These are phyloP conservation scores for Phylloscopus whistleri DNA, from an alignment of 2,113 vertebrate genomes.

Conservation along the genomic window DNA sequence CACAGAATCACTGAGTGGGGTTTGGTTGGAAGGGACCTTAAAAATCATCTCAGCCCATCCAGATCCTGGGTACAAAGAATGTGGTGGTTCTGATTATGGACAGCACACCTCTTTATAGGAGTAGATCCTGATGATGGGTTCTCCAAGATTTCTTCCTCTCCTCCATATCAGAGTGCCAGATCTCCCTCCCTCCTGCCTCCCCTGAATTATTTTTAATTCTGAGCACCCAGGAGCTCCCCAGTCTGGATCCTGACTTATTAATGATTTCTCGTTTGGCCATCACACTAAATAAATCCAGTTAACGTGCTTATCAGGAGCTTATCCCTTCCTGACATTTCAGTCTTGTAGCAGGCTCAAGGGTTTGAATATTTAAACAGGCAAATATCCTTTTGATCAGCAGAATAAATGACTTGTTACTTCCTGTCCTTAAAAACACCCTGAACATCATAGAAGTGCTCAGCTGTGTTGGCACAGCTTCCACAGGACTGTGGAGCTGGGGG, in stretches of 20 bases:
- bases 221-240: not conserved
- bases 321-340: constrained; percentile 13
- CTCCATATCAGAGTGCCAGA: not conserved
- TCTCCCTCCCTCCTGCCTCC: too few species aligned
- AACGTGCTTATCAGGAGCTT: constrained; percentile 14
- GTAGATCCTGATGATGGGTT: not conserved
- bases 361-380: constrained; percentile 46
- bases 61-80: not conserved
- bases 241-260: not conserved
- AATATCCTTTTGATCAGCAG: constrained; percentile 42
- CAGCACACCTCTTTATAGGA: not conserved
- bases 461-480: not conserved
- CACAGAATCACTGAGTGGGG: not conserved
- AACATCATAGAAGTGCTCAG: not conserved
- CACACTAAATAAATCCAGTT: constrained; percentile 25
- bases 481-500: not conserved
- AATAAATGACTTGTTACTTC: constrained; percentile 6
- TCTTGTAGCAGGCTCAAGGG: not conserved
- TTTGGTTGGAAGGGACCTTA: not conserved
- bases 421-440: not conserved
- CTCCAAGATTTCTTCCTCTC: not conserved
- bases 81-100: not conserved
- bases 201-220: not conserved
- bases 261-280: constrained; percentile 20
- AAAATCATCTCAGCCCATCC: not conserved